Percentiles rank a stretch among this genome's conserved stretches.
These are phyloP conservation scores for Carlito syrichta DNA, from an alignment of 2,113 vertebrate species.

Conservation along the genomic window DNA sequence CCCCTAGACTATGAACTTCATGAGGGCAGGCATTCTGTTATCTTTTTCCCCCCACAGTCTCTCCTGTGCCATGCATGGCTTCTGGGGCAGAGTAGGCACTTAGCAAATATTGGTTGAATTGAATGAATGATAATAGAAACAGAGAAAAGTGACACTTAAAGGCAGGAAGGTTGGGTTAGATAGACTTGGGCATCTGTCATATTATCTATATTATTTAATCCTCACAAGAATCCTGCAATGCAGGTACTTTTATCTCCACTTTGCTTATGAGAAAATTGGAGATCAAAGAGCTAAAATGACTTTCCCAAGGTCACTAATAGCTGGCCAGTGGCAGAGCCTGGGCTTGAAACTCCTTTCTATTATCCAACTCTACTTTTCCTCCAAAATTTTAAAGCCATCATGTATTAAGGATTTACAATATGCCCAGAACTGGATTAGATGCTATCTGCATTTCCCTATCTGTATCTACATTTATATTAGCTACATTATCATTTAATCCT, in stretches of 20 bases:
- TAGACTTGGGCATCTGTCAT: background rate
- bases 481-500: background rate
- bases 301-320: background rate
- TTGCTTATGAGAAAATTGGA: background rate
- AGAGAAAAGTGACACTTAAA: background rate
- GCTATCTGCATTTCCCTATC: background rate
- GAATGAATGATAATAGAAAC: background rate
- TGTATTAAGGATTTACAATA: background rate
- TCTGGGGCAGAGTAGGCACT: background rate
- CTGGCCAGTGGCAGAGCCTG: background rate
- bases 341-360: background rate
- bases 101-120: background rate
- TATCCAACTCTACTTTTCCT: background rate
- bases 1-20: background rate
- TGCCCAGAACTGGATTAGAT: background rate
- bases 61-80: background rate
- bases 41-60: background rate
- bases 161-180: background rate
- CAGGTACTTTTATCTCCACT: background rate
- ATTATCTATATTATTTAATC: background rate
- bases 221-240: background rate
- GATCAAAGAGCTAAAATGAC: background rate
- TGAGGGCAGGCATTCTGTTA: background rate
- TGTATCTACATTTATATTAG: background rate
- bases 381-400: background rate